Evolutionary conservation across 1,140 invertebrate species (phyloP), one percentile per base, ranked within the genome.

Genomic region (Popillia japonica): DNA sequence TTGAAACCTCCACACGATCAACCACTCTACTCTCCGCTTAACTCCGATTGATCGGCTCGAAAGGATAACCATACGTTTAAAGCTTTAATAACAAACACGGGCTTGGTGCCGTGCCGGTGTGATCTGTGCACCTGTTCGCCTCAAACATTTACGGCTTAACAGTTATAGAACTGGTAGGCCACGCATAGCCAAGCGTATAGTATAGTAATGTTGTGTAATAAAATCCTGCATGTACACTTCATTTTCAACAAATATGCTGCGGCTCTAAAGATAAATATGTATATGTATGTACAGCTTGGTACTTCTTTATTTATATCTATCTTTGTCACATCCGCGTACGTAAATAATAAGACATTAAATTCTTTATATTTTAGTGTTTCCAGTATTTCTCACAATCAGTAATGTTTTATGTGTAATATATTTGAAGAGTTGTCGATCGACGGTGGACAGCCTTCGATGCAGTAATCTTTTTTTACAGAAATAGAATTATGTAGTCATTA

Each of bases 141-240:
- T 48, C 2, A 68, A 68, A 55, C 48, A 17, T 68, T 68, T 23
- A 68, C 61, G 61, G 61, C 61, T 68, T 34, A n/a, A 68, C 22
- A 68, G 61, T 68, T 68, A 34, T 68, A 34, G 61, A 68, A 68
- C 61, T 68, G 22, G 10, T 34, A 34, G 27, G 27, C 22, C 9
- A 68, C 27, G 61, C 17, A 17, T 11, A 27, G 61, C 61, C 11
- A 22, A 34, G 27, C 4, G 61, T n/a, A n/a, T 1, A 20, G 8
- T 64, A 34, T 23, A 27, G 4, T 34, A n/a, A 14, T 27, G 61
- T 68, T 68, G 20, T 68, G 61, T 34, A 68, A 68, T 68, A 68
- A 68, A 68, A 68, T 68, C 61, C 27, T 68, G 61, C 61, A 68
- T 68, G 61, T 22, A 23, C 11, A 68, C 22, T 34, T 68, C 27